These are phyloP conservation scores for Luffia ferchaultella DNA, from an alignment of 2,888 invertebrate genomes.

Conservation along the genomic window DNA sequence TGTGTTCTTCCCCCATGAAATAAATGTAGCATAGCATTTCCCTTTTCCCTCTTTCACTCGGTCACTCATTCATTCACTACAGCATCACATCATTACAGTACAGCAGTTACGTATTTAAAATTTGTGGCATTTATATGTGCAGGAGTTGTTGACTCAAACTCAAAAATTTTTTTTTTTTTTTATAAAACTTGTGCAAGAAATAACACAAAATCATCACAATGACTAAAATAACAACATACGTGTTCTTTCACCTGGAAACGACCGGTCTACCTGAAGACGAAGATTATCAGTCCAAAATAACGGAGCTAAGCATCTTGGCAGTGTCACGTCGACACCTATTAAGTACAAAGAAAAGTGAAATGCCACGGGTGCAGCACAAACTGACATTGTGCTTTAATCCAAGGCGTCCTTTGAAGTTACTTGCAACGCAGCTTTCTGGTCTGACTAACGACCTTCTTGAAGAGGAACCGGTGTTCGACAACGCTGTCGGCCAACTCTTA, in stretches of 20 bases:
- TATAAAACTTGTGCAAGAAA: too few relatives aligned
- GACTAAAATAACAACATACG: slow-evolving; percentile 32
- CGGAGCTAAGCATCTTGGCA: slow-evolving; percentile 63
- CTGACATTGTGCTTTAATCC: slow-evolving; percentile 62
- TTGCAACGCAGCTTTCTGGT: neutral
- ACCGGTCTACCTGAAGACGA: slow-evolving; percentile 57
- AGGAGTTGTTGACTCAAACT: too few relatives aligned
- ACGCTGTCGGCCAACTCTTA: neutral
- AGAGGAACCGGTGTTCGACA: neutral
- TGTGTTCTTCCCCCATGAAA: too few relatives aligned
- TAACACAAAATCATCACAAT: too few relatives aligned
- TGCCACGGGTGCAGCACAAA: slow-evolving; percentile 28
- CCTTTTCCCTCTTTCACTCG: neutral
- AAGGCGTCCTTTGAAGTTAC: neutral
- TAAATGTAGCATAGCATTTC: too few relatives aligned
- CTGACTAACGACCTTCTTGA: neutral
- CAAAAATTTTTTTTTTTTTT: too few relatives aligned
- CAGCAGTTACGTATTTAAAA: too few relatives aligned
- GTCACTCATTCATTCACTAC: neutral
- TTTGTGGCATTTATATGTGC: too few relatives aligned
- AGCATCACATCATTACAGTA: neutral
- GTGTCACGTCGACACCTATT: slow-evolving; percentile 34
- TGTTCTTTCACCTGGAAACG: slow-evolving; percentile 70
- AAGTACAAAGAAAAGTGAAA: slow-evolving; percentile 2
- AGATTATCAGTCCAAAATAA: slow-evolving; percentile 48